phyloP scores from a whole-genome alignment of 2,888 invertebrate species.

The Melipona beecheii region DNA sequence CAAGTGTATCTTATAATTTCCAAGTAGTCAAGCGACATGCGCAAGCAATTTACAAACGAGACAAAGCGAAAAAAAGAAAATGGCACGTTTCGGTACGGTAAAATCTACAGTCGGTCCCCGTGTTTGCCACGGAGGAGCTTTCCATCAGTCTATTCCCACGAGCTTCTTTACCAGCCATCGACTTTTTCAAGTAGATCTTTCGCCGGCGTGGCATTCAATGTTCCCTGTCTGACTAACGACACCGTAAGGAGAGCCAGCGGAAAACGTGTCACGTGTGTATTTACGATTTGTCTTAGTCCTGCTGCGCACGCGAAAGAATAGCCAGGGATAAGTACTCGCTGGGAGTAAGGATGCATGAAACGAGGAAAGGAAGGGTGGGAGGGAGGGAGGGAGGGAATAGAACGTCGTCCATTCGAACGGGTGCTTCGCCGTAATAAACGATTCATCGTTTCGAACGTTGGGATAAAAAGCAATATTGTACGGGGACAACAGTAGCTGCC shows the following conservation, averaged over 20 bases:
- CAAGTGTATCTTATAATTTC: not conserved
- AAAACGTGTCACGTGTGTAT: not conserved
- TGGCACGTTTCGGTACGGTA: not conserved
- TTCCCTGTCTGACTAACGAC: not conserved
- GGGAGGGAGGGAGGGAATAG: not conserved
- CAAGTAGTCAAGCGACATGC: not conserved
- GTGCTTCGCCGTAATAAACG: not conserved
- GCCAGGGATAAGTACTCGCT: not conserved
- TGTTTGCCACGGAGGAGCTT: slow-evolving; percentile 3
- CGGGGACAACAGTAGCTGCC: slow-evolving; percentile 16
- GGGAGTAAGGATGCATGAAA: slow-evolving; percentile 2
- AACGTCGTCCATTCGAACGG: not conserved
- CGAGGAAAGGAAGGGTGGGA: not conserved
- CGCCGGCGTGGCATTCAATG: not conserved
- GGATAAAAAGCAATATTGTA: slow-evolving; percentile 27
- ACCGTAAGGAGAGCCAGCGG: not conserved
- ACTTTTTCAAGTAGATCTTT: not conserved
- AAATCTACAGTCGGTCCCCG: not conserved
- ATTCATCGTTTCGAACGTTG: slow-evolving; percentile 20
- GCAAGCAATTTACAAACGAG: not conserved
- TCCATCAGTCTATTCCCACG: slow-evolving; percentile 5
- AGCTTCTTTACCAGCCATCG: not conserved
- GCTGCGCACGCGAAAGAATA: not conserved
- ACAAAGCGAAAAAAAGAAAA: not conserved
- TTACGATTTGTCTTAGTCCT: not conserved